phyloP scores from a whole-genome alignment of 2,888 invertebrate genomes.

The Drosophila atripex region DNA sequence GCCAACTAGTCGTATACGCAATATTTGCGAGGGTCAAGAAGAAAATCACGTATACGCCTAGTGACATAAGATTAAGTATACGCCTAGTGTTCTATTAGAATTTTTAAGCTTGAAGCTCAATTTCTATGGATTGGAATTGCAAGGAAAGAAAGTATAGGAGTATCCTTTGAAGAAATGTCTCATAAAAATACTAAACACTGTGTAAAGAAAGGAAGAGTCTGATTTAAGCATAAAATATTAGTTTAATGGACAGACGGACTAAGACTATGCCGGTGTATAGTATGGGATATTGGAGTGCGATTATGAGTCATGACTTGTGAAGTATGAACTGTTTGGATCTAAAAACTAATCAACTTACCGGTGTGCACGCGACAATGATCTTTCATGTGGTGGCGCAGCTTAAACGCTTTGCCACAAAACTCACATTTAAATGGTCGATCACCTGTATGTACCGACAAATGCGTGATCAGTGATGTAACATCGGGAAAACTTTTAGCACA shows the following conservation, averaged over 20 bases:
- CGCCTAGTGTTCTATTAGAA: too few relatives aligned
- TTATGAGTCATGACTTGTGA: background rate
- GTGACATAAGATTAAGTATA: background rate
- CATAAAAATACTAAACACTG: too few relatives aligned
- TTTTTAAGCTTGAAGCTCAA: too few relatives aligned
- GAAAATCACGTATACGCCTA: background rate
- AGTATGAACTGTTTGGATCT: background rate
- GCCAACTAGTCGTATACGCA: background rate
- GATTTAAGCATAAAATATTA: too few relatives aligned
- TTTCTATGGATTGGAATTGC: too few relatives aligned
- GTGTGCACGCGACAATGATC: conserved; percentile 97
- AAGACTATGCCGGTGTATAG: too few relatives aligned
- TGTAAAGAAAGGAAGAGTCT: too few relatives aligned
- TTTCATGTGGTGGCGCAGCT: conserved; percentile 96
- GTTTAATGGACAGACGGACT: too few relatives aligned
- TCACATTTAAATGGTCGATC: conserved; percentile 96
- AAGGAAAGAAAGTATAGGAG: too few relatives aligned
- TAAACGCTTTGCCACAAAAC: conserved; percentile 97
- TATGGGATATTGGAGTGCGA: too few relatives aligned
- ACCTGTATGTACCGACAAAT: conserved; percentile 94
- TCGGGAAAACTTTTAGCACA: conserved; percentile 96
- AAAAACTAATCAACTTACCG: conserved; percentile 85
- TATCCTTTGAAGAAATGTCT: too few relatives aligned
- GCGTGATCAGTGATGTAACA: conserved; percentile 93
- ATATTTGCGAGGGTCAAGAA: background rate